Evolutionary conservation across 2,797 vertebrate genomes (phyloP), one percentile per base, ranked within the genome.

Genomic region (Zonotrichia albicollis): DNA sequence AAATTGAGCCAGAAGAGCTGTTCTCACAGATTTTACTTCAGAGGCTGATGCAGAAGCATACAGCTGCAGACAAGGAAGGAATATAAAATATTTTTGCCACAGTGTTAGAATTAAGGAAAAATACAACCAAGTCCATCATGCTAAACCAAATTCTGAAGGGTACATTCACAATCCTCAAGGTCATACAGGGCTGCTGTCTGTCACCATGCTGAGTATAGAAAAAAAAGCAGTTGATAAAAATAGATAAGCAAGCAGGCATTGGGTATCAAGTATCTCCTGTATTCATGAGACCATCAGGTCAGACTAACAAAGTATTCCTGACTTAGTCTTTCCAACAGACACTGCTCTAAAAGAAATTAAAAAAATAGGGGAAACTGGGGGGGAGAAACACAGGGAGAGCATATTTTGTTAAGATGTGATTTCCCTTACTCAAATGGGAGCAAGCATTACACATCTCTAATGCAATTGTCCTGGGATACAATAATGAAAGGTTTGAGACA

Each of bases 21-120:
- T 95, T 32, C 96, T 97, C 79, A 98, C 96, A 62, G 96, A 97
- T 88, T 98, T 97, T 71, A 98, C 67, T 78, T 98, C 98, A 53
- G 98, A 96, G 32, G 92, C 92, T 0, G 91, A 96, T 7, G 84
- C 91, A 90, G 92, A 94, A 73, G 89, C 95, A 79, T 95, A 94
- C 27, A 96, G 73, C 96, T 97, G 79, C 74, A 88, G 46, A 61
- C 14, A 91, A 72, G 9, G 9, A 71, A 70, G 19, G 19, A 60
- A 94, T 9, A 76, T 1, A 21, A 68, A 61, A 50, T 67, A 54
- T 50, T 89, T 84, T n/a, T 78, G 48, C 21, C 10, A 19, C 3
- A 40, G 26, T 5, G 5, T 27, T 36, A 36, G 9, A 78, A 68
- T 27, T n/a, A 42, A 46, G 29, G 3, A 48, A 43, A 91, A 58